phyloP scores from a whole-genome alignment of 2,113 vertebrate species.

The Calidris pygmaea region DNA sequence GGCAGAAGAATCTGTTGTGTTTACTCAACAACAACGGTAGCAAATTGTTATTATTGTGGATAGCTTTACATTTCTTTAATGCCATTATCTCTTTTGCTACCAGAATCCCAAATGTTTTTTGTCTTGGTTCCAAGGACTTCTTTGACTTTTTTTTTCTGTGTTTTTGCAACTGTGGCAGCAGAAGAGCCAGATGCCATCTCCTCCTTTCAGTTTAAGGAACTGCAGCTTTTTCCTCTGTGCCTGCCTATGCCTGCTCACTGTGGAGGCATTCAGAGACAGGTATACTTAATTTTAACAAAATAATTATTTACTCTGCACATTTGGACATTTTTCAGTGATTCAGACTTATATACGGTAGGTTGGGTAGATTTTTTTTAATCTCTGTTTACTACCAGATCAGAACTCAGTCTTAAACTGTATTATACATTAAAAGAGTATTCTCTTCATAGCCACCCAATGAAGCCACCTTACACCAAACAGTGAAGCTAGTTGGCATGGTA shows the following conservation, averaged over 20 bases:
- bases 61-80: slow-evolving; percentile 37
- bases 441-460: neutral
- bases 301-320: neutral
- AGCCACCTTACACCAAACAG: neutral
- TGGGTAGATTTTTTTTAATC: neutral
- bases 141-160: neutral
- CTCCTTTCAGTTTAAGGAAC: neutral
- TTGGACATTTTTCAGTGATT: neutral
- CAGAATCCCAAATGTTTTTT: neutral
- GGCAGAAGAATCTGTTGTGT: slow-evolving; percentile 18
- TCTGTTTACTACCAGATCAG: neutral
- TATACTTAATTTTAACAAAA: neutral
- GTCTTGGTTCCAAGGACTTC: neutral
- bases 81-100: neutral
- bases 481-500: neutral
- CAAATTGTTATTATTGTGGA: neutral
- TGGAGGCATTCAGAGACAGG: neutral
- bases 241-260: neutral
- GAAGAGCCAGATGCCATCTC: neutral
- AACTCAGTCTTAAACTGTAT: neutral
- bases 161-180: slow-evolving; percentile 2
- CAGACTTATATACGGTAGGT: neutral
- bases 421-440: neutral
- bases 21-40: neutral
- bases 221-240: neutral